phyloP scores from a whole-genome alignment of 2,888 invertebrate species.

The Cynaeus angustus region DNA sequence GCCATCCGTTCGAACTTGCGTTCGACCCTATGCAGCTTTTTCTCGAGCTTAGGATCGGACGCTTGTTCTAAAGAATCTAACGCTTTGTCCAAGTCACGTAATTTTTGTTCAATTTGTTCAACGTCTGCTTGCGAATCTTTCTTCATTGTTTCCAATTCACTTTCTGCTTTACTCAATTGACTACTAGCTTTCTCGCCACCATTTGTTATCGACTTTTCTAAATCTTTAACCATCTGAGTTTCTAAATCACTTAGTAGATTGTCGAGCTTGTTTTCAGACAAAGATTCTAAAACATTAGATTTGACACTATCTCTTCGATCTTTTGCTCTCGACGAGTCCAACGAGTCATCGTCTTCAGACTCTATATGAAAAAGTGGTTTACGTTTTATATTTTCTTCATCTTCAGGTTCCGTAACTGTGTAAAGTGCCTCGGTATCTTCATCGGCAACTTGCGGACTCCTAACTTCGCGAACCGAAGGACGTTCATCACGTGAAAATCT shows the following conservation, averaged over 20 bases:
- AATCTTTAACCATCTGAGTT: slow-evolving; percentile 51
- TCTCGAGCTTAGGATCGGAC: slow-evolving; percentile 63
- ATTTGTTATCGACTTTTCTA: slow-evolving; percentile 51
- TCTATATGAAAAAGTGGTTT: slow-evolving; percentile 72
- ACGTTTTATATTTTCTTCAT: slow-evolving; percentile 31
- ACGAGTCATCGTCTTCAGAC: slow-evolving; percentile 70
- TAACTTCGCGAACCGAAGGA: slow-evolving; percentile 68
- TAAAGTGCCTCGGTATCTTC: slow-evolving; percentile 63
- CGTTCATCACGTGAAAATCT: slow-evolving; percentile 64
- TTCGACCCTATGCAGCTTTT: slow-evolving; percentile 71
- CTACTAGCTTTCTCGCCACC: slow-evolving; percentile 33
- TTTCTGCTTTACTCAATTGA: slow-evolving; percentile 26
- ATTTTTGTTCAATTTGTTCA: slow-evolving; percentile 67
- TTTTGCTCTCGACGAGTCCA: slow-evolving; percentile 47
- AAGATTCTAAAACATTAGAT: slow-evolving; percentile 65
- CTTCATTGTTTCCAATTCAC: slow-evolving; percentile 47
- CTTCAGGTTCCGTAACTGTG: slow-evolving; percentile 61
- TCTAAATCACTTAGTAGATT: slow-evolving; percentile 57
- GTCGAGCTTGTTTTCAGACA: slow-evolving; percentile 64
- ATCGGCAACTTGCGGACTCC: slow-evolving; percentile 61
- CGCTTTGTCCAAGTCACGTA: slow-evolving; percentile 69
- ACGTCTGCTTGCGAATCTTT: slow-evolving; percentile 64
- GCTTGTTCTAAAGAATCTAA: slow-evolving; percentile 68
- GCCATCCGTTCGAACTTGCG: slow-evolving; percentile 74
- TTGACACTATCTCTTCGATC: slow-evolving; percentile 61